Evolutionary conservation across 2,113 vertebrate species (phyloP), one percentile per base, ranked within the genome.

Genomic region (Siniperca knerii): DNA sequence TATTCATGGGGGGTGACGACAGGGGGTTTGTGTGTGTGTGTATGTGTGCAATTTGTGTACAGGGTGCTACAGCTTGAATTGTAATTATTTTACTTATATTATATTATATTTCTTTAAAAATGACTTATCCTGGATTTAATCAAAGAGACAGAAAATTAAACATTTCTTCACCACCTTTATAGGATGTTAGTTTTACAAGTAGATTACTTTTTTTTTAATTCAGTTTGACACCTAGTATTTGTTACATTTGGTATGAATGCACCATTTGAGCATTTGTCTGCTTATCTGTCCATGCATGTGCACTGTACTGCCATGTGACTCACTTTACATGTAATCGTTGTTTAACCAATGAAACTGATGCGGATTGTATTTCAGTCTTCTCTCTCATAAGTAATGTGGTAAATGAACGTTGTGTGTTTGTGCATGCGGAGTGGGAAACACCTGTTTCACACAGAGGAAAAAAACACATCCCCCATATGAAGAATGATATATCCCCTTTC

Each of bases 401-500:
- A 85, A 92, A 88, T 85, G 62, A 88, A 61, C 74, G 46, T 44
- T 75, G 75, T 52, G 74, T 64, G 73, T 85, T 77, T 84, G 66
- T 73, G 66, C 68, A 25, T 65, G 77, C 11, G 8, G 57, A 85
- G 75, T 78, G 72, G 93, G 94, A 95, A 95, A 90, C 92, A 95
- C 91, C 92, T 94, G 92, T 89, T 91, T 77, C 57, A 75, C 57
- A 8, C 58, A 82, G 58, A 52, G n/a, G 29, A 29, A 81, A 67
- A 69, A 84, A 65, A 11, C 58, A 81, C 85, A 82, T 80, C 86
- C 89, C 71, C 77, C 57, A 71, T 55, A 65, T 21, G 89, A 90
- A 84, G 89, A 95, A 83, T 81, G 91, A 93, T 75, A 81, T 86
- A 88, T 94, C 92, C 90, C 79, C 37, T 88, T 90, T 92, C 85